phyloP scores from a whole-genome alignment of 1,140 invertebrate genomes.

The Drosophila lini region DNA sequence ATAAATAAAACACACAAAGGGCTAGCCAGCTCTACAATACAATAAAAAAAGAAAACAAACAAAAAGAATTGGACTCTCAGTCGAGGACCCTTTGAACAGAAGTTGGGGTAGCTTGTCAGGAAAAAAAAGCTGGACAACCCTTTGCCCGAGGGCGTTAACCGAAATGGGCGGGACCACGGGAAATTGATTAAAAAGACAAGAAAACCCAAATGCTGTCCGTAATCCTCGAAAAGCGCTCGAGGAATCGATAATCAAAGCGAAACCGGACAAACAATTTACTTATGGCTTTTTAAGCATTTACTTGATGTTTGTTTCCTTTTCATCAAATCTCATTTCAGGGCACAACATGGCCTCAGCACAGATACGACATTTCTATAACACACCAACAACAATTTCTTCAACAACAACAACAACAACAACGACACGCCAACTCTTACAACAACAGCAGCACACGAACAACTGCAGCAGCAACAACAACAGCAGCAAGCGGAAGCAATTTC shows the following conservation, averaged over 20 bases:
- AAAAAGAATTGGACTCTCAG: slow-evolving; percentile 33
- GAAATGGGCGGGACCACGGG: slow-evolving; percentile 36
- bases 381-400: slow-evolving; percentile 76
- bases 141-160: slow-evolving; percentile 40
- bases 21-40: not conserved
- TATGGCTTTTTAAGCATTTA: slow-evolving; percentile 50
- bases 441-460: slow-evolving; percentile 55
- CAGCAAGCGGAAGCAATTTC: slow-evolving; percentile 70
- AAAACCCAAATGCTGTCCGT: slow-evolving; percentile 40
- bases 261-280: slow-evolving; percentile 15
- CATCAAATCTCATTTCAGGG: slow-evolving; percentile 56
- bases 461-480: slow-evolving; percentile 41
- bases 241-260: slow-evolving; percentile 48
- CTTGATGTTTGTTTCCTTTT: slow-evolving; percentile 21
- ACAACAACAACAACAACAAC: slow-evolving; percentile 62
- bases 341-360: slow-evolving; percentile 84
- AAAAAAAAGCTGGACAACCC: slow-evolving; percentile 44
- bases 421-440: slow-evolving; percentile 73
- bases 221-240: slow-evolving; percentile 34
- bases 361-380: slow-evolving; percentile 84
- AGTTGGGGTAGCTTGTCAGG: slow-evolving; percentile 20
- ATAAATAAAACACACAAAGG: slow-evolving; percentile 16
- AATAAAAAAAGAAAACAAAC: slow-evolving; percentile 29
- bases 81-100: slow-evolving; percentile 24
- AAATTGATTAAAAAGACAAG: slow-evolving; percentile 76